Percentiles rank a stretch among this genome's conserved stretches.
Evolutionary conservation across 2,113 vertebrate genomes (phyloP).

Genomic region (Stigmatopora argus): DNA sequence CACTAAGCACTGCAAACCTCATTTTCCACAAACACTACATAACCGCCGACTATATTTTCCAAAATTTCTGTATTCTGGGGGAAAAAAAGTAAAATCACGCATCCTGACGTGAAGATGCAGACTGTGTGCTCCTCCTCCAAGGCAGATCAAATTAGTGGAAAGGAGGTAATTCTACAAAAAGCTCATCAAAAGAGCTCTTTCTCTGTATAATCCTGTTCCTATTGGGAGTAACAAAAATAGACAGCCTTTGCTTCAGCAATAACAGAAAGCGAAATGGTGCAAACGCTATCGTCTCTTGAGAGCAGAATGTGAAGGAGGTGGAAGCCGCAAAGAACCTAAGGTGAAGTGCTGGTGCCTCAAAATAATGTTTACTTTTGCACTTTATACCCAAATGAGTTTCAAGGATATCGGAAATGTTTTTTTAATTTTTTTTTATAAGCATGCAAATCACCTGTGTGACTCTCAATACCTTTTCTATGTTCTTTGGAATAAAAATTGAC

Average conservation of each 20-base stretch:
- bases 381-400: background rate
- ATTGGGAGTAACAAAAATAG: conserved; percentile 55
- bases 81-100: background rate
- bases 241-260: conserved; percentile 22
- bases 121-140: conserved; percentile 12
- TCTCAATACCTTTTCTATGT: background rate
- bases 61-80: conserved; percentile 5
- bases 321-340: conserved; percentile 41
- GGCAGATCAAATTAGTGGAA: conserved; percentile 30
- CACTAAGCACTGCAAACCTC: background rate
- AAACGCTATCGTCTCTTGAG: conserved; percentile 37
- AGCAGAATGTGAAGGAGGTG: conserved; percentile 24
- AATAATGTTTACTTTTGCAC: conserved; percentile 11
- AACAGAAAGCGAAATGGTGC: conserved; percentile 38
- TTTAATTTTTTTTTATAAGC: background rate
- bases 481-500: background rate
- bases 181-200: conserved; percentile 28
- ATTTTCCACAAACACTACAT: background rate
- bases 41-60: conserved; percentile 1
- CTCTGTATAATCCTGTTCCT: conserved; percentile 40
- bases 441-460: background rate
- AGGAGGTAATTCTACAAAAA: conserved; percentile 38
- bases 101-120: conserved; percentile 2
- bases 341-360: conserved; percentile 3
- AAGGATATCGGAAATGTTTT: background rate